phyloP scores from a whole-genome alignment of 2,797 vertebrate genomes.

The Karalla daura region DNA sequence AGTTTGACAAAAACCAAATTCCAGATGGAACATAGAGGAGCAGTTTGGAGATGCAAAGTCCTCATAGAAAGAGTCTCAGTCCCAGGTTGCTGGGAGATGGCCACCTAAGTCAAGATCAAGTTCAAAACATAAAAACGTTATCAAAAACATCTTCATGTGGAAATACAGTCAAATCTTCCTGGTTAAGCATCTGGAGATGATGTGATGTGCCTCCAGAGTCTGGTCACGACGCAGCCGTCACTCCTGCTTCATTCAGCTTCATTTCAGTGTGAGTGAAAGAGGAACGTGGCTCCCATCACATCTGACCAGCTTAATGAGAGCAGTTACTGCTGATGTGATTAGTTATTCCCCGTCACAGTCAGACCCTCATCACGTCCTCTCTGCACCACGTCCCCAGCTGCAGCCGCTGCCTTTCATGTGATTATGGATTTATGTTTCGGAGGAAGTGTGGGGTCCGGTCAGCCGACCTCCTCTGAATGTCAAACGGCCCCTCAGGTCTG shows the following conservation, averaged over 20 bases:
- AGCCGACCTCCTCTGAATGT: slow-evolving; percentile 30
- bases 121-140: too few species aligned
- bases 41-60: too few species aligned
- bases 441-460: slow-evolving; percentile 26
- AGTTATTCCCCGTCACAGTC: slow-evolving; percentile 41
- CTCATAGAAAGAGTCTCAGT: too few species aligned
- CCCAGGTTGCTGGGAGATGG: too few species aligned
- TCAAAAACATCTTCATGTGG: too few species aligned
- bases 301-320: neutral
- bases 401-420: slow-evolving; percentile 29
- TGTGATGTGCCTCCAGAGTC: too few species aligned
- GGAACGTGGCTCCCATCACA: neutral
- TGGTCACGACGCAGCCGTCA: too few species aligned
- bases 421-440: slow-evolving; percentile 40
- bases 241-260: neutral
- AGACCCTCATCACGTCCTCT: slow-evolving; percentile 38
- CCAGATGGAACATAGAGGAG: too few species aligned
- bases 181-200: too few species aligned
- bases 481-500: slow-evolving; percentile 25
- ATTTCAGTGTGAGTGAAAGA: slow-evolving; percentile 1
- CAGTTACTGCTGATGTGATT: slow-evolving; percentile 7
- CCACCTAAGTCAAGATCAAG: too few species aligned
- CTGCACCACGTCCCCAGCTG: slow-evolving; percentile 43
- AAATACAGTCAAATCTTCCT: too few species aligned
- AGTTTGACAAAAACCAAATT: too few species aligned